phyloP scores from a whole-genome alignment of 2,113 vertebrate species.

The Bos javanicus region DNA sequence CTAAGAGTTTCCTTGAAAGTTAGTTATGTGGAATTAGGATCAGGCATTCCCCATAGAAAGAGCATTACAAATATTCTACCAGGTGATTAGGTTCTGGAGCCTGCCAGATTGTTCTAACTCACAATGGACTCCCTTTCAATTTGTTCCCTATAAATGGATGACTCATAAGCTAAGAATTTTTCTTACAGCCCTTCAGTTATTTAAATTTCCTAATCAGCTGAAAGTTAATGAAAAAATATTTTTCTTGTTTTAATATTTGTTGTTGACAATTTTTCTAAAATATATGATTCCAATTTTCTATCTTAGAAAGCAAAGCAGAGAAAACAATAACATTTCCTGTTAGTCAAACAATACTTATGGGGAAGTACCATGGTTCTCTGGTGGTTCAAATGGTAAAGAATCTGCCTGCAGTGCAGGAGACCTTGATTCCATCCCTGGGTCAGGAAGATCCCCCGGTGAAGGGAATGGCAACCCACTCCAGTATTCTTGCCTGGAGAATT shows the following conservation, averaged over 20 bases:
- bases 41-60: neutral
- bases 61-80: neutral
- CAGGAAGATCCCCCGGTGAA: neutral
- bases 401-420: neutral
- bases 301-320: neutral
- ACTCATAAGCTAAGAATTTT: neutral
- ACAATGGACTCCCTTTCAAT: neutral
- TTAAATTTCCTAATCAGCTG: slow-evolving; percentile 1
- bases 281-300: slow-evolving; percentile 14
- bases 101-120: neutral
- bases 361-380: neutral
- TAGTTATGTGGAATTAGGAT: neutral
- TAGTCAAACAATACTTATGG: neutral
- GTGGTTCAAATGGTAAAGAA: neutral
- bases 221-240: slow-evolving; percentile 26
- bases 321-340: neutral
- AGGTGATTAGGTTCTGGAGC: neutral
- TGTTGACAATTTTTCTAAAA: slow-evolving; percentile 14
- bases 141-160: neutral
- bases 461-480: neutral
- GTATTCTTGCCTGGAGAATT: neutral
- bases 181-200: neutral
- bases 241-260: slow-evolving; percentile 29
- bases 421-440: neutral
- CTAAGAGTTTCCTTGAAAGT: neutral